Conservation (phyloP, 2,888 invertebrate genomes). For the Tetheella fluctuosa region DNA sequence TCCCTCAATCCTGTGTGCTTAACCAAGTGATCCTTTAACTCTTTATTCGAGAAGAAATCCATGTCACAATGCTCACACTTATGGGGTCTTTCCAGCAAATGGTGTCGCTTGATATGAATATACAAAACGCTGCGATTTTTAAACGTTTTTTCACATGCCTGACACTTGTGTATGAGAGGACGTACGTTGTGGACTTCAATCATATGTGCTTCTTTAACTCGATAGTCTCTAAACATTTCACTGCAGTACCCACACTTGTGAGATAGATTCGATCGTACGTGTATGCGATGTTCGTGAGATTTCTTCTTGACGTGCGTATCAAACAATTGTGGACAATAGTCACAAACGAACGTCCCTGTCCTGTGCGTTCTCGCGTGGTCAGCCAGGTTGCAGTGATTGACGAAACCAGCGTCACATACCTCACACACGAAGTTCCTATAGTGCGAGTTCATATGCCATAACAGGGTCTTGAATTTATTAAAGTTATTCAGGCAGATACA, state of each 20-base stretch:
- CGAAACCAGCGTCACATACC: conserved; percentile 37
- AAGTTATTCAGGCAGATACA: conserved; percentile 44
- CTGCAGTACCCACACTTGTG: conserved; percentile 48
- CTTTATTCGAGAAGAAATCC: conserved; percentile 44
- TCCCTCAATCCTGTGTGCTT: conserved; percentile 60
- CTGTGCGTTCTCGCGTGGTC: conserved; percentile 27
- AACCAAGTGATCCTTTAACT: conserved; percentile 62
- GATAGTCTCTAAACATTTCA: conserved; percentile 42
- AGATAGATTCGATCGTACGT: conserved; percentile 31
- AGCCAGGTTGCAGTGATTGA: conserved; percentile 15
- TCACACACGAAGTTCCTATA: conserved; percentile 57
- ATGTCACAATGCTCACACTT: conserved; percentile 32
- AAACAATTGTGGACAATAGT: conserved; percentile 58
- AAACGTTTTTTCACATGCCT: conserved; percentile 24
- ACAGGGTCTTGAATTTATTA: conserved; percentile 38
- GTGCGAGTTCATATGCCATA: conserved; percentile 58
- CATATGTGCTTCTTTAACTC: conserved; percentile 42
- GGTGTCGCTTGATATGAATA: conserved; percentile 22
- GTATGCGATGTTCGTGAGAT: conserved; percentile 59
- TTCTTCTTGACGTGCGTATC: conserved; percentile 60
- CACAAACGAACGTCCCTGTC: conserved; percentile 40
- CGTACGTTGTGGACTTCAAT: conserved; percentile 41
- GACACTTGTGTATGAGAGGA: conserved; percentile 29
- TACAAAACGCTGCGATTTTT: conserved; percentile 16
- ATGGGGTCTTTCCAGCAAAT: conserved; percentile 34